Percentiles rank a stretch among this genome's conserved stretches.
phyloP scores from a whole-genome alignment of 2,888 invertebrate species.

The Eupithecia vulgata region DNA sequence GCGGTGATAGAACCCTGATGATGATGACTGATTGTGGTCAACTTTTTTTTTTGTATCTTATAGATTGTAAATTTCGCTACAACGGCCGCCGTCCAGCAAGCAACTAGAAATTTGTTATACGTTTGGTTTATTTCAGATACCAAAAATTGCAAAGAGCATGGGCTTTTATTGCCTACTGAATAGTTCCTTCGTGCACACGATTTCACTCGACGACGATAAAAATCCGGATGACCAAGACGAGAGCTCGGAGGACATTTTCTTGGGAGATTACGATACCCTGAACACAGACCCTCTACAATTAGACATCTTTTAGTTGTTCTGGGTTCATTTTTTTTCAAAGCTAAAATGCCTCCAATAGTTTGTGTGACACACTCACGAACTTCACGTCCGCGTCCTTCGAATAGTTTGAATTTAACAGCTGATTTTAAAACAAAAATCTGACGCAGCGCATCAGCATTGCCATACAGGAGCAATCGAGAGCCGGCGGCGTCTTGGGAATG shows the following conservation, averaged over 20 bases:
- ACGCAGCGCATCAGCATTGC: background rate
- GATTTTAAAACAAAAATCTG: background rate
- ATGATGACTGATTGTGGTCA: no score
- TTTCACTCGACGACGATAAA: background rate
- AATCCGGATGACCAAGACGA: background rate
- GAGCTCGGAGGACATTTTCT: background rate
- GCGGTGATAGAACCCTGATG: no score
- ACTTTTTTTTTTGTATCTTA: no score
- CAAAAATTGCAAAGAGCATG: background rate
- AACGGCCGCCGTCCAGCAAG: background rate
- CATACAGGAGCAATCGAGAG: background rate
- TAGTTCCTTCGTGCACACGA: background rate
- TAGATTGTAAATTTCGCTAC: background rate
- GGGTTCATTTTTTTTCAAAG: background rate
- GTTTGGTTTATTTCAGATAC: background rate
- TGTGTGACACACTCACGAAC: no score
- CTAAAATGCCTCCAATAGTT: no score
- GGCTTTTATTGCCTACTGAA: background rate
- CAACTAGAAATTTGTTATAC: background rate
- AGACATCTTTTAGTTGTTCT: background rate
- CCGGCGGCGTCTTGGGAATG: background rate
- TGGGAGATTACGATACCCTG: constrained; percentile 1
- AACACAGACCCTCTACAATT: background rate
- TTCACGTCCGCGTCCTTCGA: no score
- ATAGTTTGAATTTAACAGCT: background rate